These are phyloP conservation scores for Ganaspis brasiliensis DNA, from an alignment of 2,888 invertebrate genomes.

Conservation along the genomic window DNA sequence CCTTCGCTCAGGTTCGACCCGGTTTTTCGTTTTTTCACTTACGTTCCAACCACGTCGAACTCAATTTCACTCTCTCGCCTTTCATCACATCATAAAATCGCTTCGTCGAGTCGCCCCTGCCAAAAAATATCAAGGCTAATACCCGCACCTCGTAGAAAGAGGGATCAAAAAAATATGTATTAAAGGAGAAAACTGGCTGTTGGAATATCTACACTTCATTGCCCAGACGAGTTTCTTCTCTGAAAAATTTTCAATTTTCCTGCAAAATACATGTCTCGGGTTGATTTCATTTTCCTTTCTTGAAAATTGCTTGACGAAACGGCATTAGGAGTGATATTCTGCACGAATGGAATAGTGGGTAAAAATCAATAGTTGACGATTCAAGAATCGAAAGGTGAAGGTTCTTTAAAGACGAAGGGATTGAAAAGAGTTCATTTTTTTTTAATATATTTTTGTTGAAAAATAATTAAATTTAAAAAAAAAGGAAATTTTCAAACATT, in stretches of 20 bases:
- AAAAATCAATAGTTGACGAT: neutral
- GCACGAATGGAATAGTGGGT: neutral
- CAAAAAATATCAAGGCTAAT: conserved; percentile 33
- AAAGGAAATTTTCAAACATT: no score
- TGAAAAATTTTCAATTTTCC: conserved; percentile 10
- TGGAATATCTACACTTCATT: conserved; percentile 22
- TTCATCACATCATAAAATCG: conserved; percentile 41
- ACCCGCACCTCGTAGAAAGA: conserved; percentile 14
- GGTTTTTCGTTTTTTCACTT: conserved; percentile 38
- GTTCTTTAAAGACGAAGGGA: neutral
- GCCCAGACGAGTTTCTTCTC: conserved; percentile 4
- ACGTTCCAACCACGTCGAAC: conserved; percentile 35
- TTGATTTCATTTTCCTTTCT: conserved; percentile 22
- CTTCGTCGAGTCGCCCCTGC: conserved; percentile 27
- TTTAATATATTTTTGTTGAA: no score
- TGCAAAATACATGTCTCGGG: neutral
- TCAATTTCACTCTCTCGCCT: conserved; percentile 36
- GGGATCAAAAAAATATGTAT: conserved; percentile 1
- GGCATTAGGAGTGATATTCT: neutral
- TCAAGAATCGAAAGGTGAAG: neutral
- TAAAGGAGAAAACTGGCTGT: neutral
- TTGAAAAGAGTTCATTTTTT: no score
- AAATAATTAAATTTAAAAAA: no score
- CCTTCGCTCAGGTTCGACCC: conserved; percentile 34
- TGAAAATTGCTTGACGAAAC: neutral